Conservation (phyloP, 2,888 invertebrate genomes). For the Fissipunctia ypsillon region DNA sequence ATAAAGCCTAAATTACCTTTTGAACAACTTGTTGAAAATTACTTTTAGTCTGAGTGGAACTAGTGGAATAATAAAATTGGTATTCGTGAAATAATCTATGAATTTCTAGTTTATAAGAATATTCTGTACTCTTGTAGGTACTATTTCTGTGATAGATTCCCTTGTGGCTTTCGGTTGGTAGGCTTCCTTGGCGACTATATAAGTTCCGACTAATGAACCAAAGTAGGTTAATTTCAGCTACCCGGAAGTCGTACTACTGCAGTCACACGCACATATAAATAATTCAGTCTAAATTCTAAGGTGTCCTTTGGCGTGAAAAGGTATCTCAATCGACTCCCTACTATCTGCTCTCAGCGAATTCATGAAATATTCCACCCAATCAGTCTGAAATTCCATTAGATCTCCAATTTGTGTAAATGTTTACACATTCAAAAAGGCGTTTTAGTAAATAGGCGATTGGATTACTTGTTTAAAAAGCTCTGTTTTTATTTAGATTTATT, state of each 20-base stretch:
- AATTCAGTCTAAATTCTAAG: slow-evolving; percentile 48
- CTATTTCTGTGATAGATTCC: slow-evolving; percentile 41
- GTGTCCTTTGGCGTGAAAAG: slow-evolving; percentile 47
- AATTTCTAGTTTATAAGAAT: slow-evolving; percentile 13
- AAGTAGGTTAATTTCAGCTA: slow-evolving; percentile 48
- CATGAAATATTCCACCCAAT: slow-evolving; percentile 61
- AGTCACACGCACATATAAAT: slow-evolving; percentile 15
- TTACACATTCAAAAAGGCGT: slow-evolving; percentile 59
- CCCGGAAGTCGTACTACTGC: slow-evolving; percentile 34
- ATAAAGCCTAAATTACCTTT: slow-evolving; percentile 37
- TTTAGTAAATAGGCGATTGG: slow-evolving; percentile 52
- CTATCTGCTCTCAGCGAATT: slow-evolving; percentile 32
- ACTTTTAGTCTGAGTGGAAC: slow-evolving; percentile 29
- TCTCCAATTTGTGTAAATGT: slow-evolving; percentile 60
- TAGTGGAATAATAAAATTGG: slow-evolving; percentile 33
- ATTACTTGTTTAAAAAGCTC: slow-evolving; percentile 54
- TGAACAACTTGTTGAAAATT: slow-evolving; percentile 40
- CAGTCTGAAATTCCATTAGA: slow-evolving; percentile 62
- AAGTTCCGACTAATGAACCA: slow-evolving; percentile 48
- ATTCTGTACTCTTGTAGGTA: slow-evolving; percentile 4
- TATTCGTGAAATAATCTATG: slow-evolving; percentile 15
- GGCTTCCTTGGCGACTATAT: slow-evolving; percentile 50
- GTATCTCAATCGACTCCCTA: slow-evolving; percentile 24
- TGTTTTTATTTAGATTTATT: slow-evolving; percentile 41
- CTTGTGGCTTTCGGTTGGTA: slow-evolving; percentile 44